Evolutionary conservation across 2,797 vertebrate genomes (phyloP), one percentile per base, ranked within the genome.

Genomic region (Chrosomus eos): DNA sequence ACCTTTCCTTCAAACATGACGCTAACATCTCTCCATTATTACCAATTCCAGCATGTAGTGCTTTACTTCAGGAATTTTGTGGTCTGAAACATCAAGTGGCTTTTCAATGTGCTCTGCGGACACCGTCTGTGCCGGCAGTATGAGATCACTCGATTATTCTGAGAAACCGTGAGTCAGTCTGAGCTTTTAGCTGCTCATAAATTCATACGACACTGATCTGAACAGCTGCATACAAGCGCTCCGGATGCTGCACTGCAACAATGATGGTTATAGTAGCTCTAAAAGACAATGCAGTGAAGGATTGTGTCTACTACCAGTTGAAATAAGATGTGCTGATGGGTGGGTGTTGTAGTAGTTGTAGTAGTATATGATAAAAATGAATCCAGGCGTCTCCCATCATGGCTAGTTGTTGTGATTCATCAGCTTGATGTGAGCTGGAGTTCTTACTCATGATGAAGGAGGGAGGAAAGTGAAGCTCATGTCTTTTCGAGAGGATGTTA

Each of bases 391-490:
- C 51, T 79, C 60, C 26, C 7, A 33, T 51, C 38, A 58, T 67
- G 48, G 58, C 14, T 85, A 66, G 82, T 80, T 45, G 40, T 51
- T 80, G 62, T 86, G 84, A 88, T 79, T 82, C 86, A 82, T 82
- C 26, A 1, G 28, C 43, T 23, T 71, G 75, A 31, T 78, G 66
- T 81, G 79, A 51, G 48, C 28, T 38, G 26, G 45, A 84, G 36
- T 36, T 71, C 38, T 79, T 67, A 79, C 66, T 75, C 36, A 40
- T 71, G 38, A 60, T 60, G 51, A 33, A 77, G 31, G 60, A 45
- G 45, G 72, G 72, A 55, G 73, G 60, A 77, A 68, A 55, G 66
- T 84, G 64, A 77, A 58, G 21, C 51, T 45, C 4, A 1, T 82
- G 68, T 62, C 13, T 48, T 81, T 43, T 62, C 3, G 28, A 53